Evolutionary conservation across 2,113 vertebrate genomes (phyloP).

Genomic region (Rana temporaria): DNA sequence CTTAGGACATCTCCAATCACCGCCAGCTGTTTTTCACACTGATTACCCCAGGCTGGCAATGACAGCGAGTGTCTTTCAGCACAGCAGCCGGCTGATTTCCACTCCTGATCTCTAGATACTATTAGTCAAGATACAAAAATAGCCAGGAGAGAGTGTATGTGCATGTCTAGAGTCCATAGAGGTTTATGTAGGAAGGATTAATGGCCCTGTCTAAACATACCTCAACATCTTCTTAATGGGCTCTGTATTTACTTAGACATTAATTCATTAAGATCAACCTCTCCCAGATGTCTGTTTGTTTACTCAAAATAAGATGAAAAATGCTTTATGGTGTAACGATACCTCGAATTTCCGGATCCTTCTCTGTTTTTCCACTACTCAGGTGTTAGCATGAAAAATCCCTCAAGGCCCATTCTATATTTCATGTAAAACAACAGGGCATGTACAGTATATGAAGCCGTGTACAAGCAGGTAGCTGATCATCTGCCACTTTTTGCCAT

Average conservation of each 20-base stretch:
- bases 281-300: neutral
- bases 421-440: no score
- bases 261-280: no score
- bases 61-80: neutral
- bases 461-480: no score
- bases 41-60: neutral
- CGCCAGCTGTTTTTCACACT: neutral
- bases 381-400: no score
- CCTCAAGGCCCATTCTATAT: no score
- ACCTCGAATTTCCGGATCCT: no score
- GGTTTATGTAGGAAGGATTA: conserved; percentile 1
- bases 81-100: neutral
- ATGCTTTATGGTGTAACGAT: neutral
- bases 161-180: neutral
- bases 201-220: neutral
- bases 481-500: no score
- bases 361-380: no score
- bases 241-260: neutral
- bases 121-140: neutral
- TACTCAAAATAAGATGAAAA: neutral
- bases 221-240: neutral
- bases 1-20: neutral
- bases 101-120: neutral
- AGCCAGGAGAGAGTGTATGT: no score
- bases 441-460: no score